Base-by-base conservation (phyloP, 2,113 vertebrate genomes). In the Canis aureus region DNA sequence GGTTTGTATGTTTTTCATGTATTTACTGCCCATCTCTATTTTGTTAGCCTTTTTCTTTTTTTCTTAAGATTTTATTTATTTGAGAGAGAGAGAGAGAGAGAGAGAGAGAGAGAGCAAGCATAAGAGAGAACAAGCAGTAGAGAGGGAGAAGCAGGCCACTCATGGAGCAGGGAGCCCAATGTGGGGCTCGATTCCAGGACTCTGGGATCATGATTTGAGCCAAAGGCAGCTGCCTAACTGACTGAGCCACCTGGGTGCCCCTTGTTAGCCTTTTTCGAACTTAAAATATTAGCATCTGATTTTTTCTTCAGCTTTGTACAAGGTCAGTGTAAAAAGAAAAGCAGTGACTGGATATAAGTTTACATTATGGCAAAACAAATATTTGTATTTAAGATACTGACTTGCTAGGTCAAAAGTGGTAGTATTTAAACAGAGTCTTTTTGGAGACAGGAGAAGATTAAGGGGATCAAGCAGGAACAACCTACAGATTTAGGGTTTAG, bases 331-430 rank as follows among this genome's bases (percentile, higher is more conserved):
- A 53, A 96, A 92, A 93, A 11, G 62, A 69, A 86, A 86, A 59
- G 35, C 10, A 78, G 19, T 66, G 85, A 4, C 25, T 76, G 32
- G 93, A 53, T 32, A 11, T 67, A 86, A 53, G 32, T 85, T 91
- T 11, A 53, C 35, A 76, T 55, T 35, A 76, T 51, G 35, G 23
- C 53, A 91, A 93, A 95, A 64, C 7, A 76, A 35, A 23, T 35
- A 43, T 81, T 95, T 95, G 43, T 85, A 57, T 92, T 95, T 84
- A 84, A 89, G 71, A 84, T 17, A 49, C 4, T 38, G n/a, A n/a
- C 11, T 11, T 73, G 8, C 94, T 81, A 76, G 84, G 51, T 71
- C 64, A 53, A 53, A 91, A 49, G 7, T 25, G 32, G 5, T 9
- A 60, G 51, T 96, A 67, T 49, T 88, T 25, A 62, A 92, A 73